Conservation (phyloP, 2,113 vertebrate genomes). For the Cheirogaleus medius region DNA sequence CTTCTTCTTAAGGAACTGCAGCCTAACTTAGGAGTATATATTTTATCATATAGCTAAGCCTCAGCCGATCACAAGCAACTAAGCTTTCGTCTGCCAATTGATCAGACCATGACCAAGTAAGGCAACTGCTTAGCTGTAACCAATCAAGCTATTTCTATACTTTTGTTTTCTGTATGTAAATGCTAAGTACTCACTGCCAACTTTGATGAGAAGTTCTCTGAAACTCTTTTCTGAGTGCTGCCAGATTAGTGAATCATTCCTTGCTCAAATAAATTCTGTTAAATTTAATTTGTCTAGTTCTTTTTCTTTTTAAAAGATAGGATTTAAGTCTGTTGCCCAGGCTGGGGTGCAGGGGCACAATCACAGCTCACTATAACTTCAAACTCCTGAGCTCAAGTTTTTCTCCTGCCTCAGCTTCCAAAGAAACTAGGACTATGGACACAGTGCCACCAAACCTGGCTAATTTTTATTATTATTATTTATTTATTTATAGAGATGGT, state of each 20-base stretch:
- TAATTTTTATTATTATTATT: too few relatives aligned
- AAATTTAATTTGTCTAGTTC: neutral
- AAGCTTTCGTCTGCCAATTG: neutral
- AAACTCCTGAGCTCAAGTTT: too few relatives aligned
- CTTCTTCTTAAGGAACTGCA: neutral
- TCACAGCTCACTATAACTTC: too few relatives aligned
- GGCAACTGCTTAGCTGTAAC: neutral
- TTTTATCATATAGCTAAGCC: neutral
- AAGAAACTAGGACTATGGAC: too few relatives aligned
- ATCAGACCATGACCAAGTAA: neutral
- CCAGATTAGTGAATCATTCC: neutral
- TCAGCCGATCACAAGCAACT: neutral
- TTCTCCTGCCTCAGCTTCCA: too few relatives aligned
- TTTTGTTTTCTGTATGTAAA: neutral
- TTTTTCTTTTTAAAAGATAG: too few relatives aligned
- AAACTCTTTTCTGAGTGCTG: neutral
- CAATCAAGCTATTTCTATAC: neutral
- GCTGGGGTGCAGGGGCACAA: too few relatives aligned
- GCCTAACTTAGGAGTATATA: neutral
- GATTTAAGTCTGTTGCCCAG: too few relatives aligned
- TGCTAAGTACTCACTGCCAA: neutral
- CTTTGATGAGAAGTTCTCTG: neutral
- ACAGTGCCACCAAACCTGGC: too few relatives aligned
- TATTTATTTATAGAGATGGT: too few relatives aligned
- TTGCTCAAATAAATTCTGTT: neutral